These are phyloP conservation scores for Poeciliopsis infans DNA, from an alignment of 2,797 vertebrate genomes.

Conservation along the genomic window DNA sequence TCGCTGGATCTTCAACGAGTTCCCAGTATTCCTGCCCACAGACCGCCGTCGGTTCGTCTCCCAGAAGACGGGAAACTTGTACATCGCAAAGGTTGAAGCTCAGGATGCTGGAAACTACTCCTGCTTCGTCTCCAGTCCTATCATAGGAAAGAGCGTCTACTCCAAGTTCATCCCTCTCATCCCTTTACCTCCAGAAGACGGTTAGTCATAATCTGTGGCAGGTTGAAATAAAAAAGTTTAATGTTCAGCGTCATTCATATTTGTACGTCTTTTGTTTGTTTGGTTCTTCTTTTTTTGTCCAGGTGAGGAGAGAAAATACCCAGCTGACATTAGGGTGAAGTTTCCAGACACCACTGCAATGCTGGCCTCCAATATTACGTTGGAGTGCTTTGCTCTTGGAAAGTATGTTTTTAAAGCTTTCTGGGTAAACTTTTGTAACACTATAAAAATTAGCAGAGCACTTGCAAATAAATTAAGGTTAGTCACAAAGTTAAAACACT, in stretches of 20 bases:
- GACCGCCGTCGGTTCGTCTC: constrained; percentile 94
- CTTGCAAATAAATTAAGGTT: neutral
- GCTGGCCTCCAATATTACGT: constrained; percentile 91
- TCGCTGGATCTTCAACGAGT: constrained; percentile 97
- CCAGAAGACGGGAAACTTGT: constrained; percentile 94
- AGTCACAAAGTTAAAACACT: neutral
- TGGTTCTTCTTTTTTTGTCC: neutral
- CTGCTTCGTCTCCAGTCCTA: constrained; percentile 94
- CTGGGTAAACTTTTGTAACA: neutral
- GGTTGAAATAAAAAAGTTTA: neutral
- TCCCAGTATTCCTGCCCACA: constrained; percentile 92
- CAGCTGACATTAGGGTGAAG: constrained; percentile 92
- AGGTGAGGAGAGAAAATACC: constrained; percentile 91
- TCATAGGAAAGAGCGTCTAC: constrained; percentile 95
- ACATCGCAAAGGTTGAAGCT: constrained; percentile 95
- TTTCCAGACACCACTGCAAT: constrained; percentile 91
- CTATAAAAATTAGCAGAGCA: neutral
- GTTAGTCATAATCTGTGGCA: constrained; percentile 73
- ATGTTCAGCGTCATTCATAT: neutral
- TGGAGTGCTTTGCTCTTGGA: constrained; percentile 98
- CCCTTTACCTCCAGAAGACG: constrained; percentile 85
- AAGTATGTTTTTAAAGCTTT: constrained; percentile 84
- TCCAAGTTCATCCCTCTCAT: constrained; percentile 95
- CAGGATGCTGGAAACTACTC: constrained; percentile 97
- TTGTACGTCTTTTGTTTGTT: neutral